Evolutionary conservation across 2,888 invertebrate genomes (phyloP).

Genomic region (Sinelater perroti): DNA sequence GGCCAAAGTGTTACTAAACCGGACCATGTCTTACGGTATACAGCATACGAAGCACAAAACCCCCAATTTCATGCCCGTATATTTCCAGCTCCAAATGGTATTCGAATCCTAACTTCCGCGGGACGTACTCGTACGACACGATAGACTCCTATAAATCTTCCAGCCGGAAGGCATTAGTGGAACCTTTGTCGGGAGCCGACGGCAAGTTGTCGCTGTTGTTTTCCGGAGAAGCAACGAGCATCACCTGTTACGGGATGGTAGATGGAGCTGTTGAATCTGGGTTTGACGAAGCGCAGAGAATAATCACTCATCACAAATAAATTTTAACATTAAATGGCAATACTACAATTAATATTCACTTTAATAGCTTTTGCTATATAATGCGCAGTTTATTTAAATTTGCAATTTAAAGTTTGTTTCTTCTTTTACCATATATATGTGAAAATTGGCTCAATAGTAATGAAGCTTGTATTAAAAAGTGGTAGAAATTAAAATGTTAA

Average conservation of each 20-base stretch:
- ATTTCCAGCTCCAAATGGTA: conserved; percentile 78
- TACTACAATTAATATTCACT: too few species aligned
- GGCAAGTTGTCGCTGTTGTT: conserved; percentile 57
- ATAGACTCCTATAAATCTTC: conserved; percentile 28
- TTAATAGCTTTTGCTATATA: too few species aligned
- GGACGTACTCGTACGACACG: conserved; percentile 42
- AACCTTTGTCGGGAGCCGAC: conserved; percentile 13
- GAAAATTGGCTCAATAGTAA: too few species aligned
- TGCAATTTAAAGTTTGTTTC: too few species aligned
- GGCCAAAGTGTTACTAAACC: conserved; percentile 64
- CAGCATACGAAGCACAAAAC: too few species aligned
- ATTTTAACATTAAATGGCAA: too few species aligned
- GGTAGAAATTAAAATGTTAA: too few species aligned
- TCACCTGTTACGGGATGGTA: conserved; percentile 58
- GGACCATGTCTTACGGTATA: conserved; percentile 51
- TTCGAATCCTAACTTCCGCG: conserved; percentile 68
- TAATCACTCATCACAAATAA: conserved; percentile 9
- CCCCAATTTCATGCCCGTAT: too few species aligned
- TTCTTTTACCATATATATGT: too few species aligned
- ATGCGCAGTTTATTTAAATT: too few species aligned
- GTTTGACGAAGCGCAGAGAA: conserved; percentile 58
- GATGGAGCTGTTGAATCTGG: conserved; percentile 62
- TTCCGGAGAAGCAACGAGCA: conserved; percentile 65
- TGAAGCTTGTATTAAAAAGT: too few species aligned
- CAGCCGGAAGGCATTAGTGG: not conserved